Percentiles rank a stretch among this genome's conserved stretches.
phyloP scores from a whole-genome alignment of 1,140 invertebrate genomes.

The Apis laboriosa region DNA sequence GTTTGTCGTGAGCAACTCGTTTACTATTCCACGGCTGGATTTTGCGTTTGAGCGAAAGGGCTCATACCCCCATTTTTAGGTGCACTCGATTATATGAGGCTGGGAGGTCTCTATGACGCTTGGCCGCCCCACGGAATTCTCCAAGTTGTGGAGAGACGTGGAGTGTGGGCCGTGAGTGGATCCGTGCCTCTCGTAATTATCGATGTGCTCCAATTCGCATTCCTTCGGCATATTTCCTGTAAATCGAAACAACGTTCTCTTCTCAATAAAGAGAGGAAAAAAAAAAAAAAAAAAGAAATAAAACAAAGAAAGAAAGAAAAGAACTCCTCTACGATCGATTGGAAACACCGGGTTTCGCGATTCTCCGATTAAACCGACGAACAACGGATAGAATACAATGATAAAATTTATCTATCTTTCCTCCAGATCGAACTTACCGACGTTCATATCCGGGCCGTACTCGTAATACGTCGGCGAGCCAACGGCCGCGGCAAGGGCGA shows the following conservation, averaged over 20 bases:
- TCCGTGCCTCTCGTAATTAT: constrained; percentile 79
- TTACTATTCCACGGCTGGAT: constrained; percentile 64
- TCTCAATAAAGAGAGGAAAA: too few species aligned
- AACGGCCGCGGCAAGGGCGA: constrained; percentile 88
- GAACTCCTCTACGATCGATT: not conserved
- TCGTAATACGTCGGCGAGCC: constrained; percentile 83
- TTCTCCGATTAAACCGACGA: not conserved
- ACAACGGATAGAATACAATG: too few species aligned
- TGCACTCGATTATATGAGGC: constrained; percentile 93
- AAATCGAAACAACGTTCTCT: constrained; percentile 31
- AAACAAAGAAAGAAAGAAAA: too few species aligned
- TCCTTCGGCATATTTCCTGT: constrained; percentile 78
- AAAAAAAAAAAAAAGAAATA: too few species aligned
- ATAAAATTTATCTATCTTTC: too few species aligned
- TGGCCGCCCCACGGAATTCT: constrained; percentile 85
- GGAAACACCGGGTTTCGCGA: not conserved
- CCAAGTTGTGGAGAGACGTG: constrained; percentile 80
- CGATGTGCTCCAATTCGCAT: constrained; percentile 77
- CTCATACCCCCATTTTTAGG: constrained; percentile 81
- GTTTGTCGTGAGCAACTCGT: constrained; percentile 52
- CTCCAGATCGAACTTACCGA: constrained; percentile 82
- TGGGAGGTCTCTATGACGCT: constrained; percentile 92
- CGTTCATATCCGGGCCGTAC: constrained; percentile 83
- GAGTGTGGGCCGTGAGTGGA: constrained; percentile 74
- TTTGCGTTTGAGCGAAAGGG: constrained; percentile 55